Conservation (phyloP, 2,113 vertebrate species). For the Gymnarchus niloticus region DNA sequence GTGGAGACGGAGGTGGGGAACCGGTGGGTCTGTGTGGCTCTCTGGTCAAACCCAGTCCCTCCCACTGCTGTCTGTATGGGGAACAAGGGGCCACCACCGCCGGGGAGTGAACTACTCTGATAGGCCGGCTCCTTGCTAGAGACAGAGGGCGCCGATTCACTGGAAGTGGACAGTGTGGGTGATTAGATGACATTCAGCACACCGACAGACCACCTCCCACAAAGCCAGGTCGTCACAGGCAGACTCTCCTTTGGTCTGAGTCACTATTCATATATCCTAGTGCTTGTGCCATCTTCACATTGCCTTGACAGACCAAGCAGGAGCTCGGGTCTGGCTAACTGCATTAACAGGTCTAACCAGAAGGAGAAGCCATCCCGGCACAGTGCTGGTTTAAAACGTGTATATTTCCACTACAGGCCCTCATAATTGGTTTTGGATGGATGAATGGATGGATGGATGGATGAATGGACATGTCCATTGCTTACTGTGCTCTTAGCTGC, state of each 20-base stretch:
- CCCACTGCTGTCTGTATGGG: slow-evolving; percentile 56
- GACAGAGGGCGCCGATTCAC: slow-evolving; percentile 82
- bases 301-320: not conserved
- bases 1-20: slow-evolving; percentile 84
- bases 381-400: not conserved
- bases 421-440: no score
- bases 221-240: not conserved
- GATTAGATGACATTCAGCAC: slow-evolving; percentile 14
- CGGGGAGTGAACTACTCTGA: no score
- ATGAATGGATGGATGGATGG: no score
- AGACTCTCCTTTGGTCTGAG: not conserved
- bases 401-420: no score
- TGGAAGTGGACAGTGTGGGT: slow-evolving; percentile 40
- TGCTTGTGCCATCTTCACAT: not conserved
- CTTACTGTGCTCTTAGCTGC: no score
- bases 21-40: slow-evolving; percentile 77
- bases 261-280: not conserved
- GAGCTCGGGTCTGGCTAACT: not conserved
- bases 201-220: not conserved
- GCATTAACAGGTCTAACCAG: not conserved
- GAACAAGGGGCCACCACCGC: slow-evolving; percentile 66
- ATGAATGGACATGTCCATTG: no score
- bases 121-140: slow-evolving; percentile 77
- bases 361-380: not conserved
- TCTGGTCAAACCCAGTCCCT: slow-evolving; percentile 81